Evolutionary conservation across 2,888 invertebrate genomes (phyloP).

Genomic region (Tetragnatha montana): DNA sequence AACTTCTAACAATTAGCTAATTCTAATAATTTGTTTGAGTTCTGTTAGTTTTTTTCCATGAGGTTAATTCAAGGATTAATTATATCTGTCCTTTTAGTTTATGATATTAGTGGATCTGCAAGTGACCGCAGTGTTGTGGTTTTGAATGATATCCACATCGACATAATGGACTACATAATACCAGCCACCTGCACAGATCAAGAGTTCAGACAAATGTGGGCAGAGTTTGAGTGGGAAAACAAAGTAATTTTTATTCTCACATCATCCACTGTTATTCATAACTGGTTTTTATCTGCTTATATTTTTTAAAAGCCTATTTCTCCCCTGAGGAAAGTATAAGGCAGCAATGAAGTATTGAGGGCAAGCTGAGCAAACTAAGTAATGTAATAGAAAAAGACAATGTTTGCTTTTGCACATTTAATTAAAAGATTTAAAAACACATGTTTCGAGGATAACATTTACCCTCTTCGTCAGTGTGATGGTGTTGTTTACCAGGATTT

Average conservation of each 20-base stretch:
- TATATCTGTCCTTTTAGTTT: conserved; percentile 81
- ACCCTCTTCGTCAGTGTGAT: background rate
- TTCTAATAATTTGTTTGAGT: too few relatives aligned
- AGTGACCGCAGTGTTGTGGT: conserved; percentile 98
- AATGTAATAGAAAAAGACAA: too few relatives aligned
- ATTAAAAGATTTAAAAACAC: too few relatives aligned
- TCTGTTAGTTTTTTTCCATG: too few relatives aligned
- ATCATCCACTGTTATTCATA: too few relatives aligned
- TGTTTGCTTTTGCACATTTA: too few relatives aligned
- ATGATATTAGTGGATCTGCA: conserved; percentile 94
- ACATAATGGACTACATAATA: conserved; percentile 99
- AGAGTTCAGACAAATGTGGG: conserved; percentile 99
- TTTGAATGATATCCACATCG: conserved; percentile 98
- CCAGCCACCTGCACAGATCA: conserved; percentile 95
- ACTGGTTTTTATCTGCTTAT: background rate
- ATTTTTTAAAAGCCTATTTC: background rate
- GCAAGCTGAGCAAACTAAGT: too few relatives aligned
- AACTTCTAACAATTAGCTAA: too few relatives aligned
- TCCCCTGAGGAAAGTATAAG: background rate
- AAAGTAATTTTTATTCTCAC: conserved; percentile 81
- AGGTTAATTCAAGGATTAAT: too few relatives aligned
- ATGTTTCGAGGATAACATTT: too few relatives aligned
- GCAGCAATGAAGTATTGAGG: too few relatives aligned
- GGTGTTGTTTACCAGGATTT: background rate
- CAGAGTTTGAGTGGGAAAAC: conserved; percentile 99